These are phyloP conservation scores for Acleris sparsana DNA, from an alignment of 2,888 invertebrate species.

Conservation along the genomic window DNA sequence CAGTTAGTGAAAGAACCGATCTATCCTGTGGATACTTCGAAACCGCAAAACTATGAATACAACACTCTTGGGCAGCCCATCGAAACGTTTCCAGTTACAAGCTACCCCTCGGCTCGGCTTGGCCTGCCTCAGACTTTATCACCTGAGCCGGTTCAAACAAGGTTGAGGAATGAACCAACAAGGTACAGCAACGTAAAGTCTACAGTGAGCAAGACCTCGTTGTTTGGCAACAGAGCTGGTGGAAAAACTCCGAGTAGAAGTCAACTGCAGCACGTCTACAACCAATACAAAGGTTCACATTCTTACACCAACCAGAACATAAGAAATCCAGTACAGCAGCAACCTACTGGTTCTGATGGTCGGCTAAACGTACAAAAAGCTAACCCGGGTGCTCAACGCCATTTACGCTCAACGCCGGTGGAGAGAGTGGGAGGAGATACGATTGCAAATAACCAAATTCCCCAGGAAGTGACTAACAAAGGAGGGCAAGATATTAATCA, in stretches of 20 bases:
- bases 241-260: slow-evolving; percentile 61
- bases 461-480: slow-evolving; percentile 43
- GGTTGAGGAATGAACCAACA: slow-evolving; percentile 42
- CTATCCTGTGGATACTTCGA: slow-evolving; percentile 61
- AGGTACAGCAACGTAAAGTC: slow-evolving; percentile 62
- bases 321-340: slow-evolving; percentile 45
- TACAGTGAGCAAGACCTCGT: slow-evolving; percentile 70
- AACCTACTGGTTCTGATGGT: slow-evolving; percentile 58
- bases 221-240: slow-evolving; percentile 55
- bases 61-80: slow-evolving; percentile 75
- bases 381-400: slow-evolving; percentile 40
- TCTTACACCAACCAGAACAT: slow-evolving; percentile 68
- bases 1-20: slow-evolving; percentile 59
- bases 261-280: slow-evolving; percentile 70
- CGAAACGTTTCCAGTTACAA: slow-evolving; percentile 57
- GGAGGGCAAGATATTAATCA: slow-evolving; percentile 47
- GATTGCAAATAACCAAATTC: slow-evolving; percentile 48
- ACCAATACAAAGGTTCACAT: slow-evolving; percentile 72
- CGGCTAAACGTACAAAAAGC: slow-evolving; percentile 49
- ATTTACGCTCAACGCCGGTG: slow-evolving; percentile 54
- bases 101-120: slow-evolving; percentile 51
- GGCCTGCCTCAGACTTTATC: slow-evolving; percentile 65
- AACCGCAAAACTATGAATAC: slow-evolving; percentile 50
- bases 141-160: slow-evolving; percentile 51
- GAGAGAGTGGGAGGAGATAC: slow-evolving; percentile 70